Evolutionary conservation across 2,113 vertebrate species (phyloP).

Genomic region (Falco punctatus): DNA sequence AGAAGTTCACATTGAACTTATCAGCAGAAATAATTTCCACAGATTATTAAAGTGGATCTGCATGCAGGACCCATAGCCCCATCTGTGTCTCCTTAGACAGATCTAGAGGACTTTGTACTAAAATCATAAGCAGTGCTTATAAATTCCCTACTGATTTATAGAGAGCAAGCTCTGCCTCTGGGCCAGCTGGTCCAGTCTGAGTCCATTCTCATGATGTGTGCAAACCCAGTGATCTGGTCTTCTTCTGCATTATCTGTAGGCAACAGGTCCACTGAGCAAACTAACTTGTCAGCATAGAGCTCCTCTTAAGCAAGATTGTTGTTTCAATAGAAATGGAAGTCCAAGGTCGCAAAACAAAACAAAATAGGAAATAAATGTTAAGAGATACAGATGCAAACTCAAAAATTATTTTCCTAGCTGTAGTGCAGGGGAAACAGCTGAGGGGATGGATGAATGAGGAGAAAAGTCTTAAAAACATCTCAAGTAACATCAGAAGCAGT

Average conservation of each 20-base stretch:
- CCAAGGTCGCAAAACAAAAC: background rate
- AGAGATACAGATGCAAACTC: background rate
- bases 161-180: background rate
- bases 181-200: background rate
- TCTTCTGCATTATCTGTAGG: background rate
- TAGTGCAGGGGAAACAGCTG: background rate
- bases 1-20: background rate
- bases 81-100: background rate
- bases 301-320: background rate
- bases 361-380: background rate
- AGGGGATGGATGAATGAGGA: background rate
- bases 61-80: background rate
- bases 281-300: background rate
- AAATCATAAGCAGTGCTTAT: background rate
- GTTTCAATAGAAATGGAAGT: background rate
- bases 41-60: background rate
- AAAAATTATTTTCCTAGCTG: background rate
- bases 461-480: background rate
- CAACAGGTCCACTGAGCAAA: background rate
- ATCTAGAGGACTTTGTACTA: background rate
- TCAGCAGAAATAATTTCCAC: background rate
- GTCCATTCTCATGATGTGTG: background rate
- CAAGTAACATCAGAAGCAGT: background rate
- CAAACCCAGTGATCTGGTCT: background rate
- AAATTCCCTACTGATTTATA: background rate